phyloP scores from a whole-genome alignment of 1,140 invertebrate genomes.

The Aphelenchoides avenae region DNA sequence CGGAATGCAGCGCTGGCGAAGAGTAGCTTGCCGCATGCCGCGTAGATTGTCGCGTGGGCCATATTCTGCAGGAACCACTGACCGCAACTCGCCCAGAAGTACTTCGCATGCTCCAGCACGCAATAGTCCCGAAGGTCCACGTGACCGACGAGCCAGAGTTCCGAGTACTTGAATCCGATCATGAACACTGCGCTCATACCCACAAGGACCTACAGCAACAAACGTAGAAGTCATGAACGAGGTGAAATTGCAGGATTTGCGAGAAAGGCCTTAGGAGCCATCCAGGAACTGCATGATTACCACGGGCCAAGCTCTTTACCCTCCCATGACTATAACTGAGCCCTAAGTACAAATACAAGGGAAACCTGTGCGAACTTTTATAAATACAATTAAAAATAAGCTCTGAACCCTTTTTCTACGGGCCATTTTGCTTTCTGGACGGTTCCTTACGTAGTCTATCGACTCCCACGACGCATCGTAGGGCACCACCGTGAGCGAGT shows the following conservation, averaged over 20 bases:
- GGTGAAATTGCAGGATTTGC: too few species aligned
- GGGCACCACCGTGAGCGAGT: conserved; percentile 23
- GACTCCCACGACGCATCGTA: conserved; percentile 49
- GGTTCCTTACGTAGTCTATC: conserved; percentile 44
- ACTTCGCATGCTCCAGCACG: conserved; percentile 41
- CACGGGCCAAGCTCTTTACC: too few species aligned
- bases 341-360: too few species aligned
- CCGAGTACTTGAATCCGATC: conserved; percentile 37
- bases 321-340: too few species aligned
- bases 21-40: conserved; percentile 30
- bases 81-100: conserved; percentile 38
- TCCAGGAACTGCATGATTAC: too few species aligned
- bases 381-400: too few species aligned
- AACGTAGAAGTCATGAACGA: too few species aligned
- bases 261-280: too few species aligned
- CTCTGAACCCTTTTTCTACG: too few species aligned
- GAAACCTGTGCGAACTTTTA: too few species aligned
- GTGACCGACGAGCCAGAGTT: conserved; percentile 35
- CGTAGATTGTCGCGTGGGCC: conserved; percentile 39
- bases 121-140: conserved; percentile 26
- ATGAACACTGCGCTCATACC: conserved; percentile 34
- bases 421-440: too few species aligned
- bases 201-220: conserved; percentile 26
- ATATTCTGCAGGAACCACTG: conserved; percentile 51
- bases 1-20: conserved; percentile 38